Evolutionary conservation across 1,140 invertebrate genomes (phyloP).

Genomic region (Drosophila melanica): DNA sequence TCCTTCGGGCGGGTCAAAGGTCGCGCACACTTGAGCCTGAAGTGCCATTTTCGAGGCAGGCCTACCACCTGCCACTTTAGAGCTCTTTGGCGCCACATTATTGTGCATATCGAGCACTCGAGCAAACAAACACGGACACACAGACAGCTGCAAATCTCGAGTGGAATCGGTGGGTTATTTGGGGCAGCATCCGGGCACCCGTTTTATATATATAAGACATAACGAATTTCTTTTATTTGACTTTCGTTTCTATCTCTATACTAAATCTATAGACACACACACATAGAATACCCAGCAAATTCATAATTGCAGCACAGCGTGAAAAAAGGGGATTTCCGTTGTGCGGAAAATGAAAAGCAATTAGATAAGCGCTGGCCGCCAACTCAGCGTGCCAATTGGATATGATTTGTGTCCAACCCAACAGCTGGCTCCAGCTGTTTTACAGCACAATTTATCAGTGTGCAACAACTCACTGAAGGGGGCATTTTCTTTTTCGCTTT

Average conservation of each 20-base stretch:
- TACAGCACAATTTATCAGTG: conserved; percentile 38
- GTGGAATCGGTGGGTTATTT: conserved; percentile 57
- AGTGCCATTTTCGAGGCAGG: conserved; percentile 43
- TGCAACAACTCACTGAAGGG: background rate
- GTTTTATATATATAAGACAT: conserved; percentile 61
- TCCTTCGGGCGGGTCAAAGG: conserved; percentile 47
- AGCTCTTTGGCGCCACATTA: conserved; percentile 70
- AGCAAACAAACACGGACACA: conserved; percentile 2
- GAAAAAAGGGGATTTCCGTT: conserved; percentile 61
- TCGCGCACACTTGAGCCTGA: conserved; percentile 37
- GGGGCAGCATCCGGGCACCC: conserved; percentile 25
- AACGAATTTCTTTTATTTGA: conserved; percentile 76
- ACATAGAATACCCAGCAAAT: conserved; percentile 27
- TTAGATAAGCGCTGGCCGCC: conserved; percentile 66
- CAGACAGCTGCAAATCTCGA: conserved; percentile 28
- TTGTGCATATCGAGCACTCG: conserved; percentile 70
- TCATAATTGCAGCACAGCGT: conserved; percentile 72
- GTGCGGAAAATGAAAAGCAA: conserved; percentile 63
- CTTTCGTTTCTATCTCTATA: conserved; percentile 34
- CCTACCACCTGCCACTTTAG: conserved; percentile 70
- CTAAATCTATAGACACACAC: background rate
- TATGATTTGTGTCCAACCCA: conserved; percentile 26
- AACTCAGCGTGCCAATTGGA: conserved; percentile 64
- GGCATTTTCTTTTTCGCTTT: background rate
- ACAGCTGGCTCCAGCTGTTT: conserved; percentile 48